Base-by-base conservation (phyloP, 2,888 invertebrate genomes). In the Tetrapedia diversipes region DNA sequence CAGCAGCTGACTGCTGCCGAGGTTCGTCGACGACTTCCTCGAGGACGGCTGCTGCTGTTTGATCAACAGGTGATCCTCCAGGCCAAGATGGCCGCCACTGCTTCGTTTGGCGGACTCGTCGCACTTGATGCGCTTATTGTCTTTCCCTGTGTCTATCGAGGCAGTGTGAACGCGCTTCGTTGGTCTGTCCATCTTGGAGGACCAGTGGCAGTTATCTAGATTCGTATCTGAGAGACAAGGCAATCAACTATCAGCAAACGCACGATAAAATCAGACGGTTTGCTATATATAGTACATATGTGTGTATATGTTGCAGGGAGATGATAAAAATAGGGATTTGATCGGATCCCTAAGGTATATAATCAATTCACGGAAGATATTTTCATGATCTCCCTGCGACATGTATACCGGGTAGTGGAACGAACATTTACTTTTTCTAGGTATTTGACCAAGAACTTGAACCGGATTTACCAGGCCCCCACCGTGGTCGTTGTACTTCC, bases 1-100 rank as follows among this genome's bases (percentile, higher is more conserved):
- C 29, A 95, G 85, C 53, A 95, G 90, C 86, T 94, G 94, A 56
- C 89, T 85, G 27, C 73, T 64, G 8, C 11, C 68, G 41, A 59
- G 60, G 57, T 27, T 54, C 6, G 57, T 54, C 6, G 57, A 34
- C 22, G 59, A 61, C 19, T 71, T 83, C 63, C 34, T 78, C 53
- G 63, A 49, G 32, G 60, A 24, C 4, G 60, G 60, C 7, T 77
- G 75, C 10, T 78, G 70, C 22, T n/a, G n/a, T n/a, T 75, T 79
- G 2, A 60, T 60, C 8, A 83, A 45, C 1, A 81, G 54, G 24
- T 75, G 68, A 24, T 84, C 83, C 34, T 84, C 84, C 32, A 85
- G 60, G 10, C 43, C 63, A 29, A 84, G 70, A 0, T 79, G 57
- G 2, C 41, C 56, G 49, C n/a, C n/a, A n/a, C n/a, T n/a, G n/a